Base-by-base conservation (phyloP, 2,797 vertebrate genomes). In the Lacerta agilis region DNA sequence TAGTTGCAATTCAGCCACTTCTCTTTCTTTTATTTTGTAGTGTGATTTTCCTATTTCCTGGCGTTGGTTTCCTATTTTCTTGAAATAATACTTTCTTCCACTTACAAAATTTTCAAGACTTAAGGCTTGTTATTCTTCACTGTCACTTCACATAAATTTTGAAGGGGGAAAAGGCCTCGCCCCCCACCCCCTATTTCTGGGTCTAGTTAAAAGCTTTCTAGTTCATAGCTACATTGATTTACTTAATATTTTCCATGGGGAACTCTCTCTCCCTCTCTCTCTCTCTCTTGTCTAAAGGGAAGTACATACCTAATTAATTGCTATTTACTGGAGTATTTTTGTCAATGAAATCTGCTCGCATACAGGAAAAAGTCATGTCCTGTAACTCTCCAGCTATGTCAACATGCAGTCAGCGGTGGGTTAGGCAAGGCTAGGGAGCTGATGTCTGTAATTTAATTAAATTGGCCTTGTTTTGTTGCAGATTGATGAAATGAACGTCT, bases 401-500 rank as follows among this genome's bases (percentile, higher is more conserved):
- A 76, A 61, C 90, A 92, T 88, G 83, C 66, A 43, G 77, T 27
- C 9, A 43, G 75, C 45, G 29, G 87, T 86, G 80, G 64, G 15
- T 91, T 86, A 90, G 76, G 41, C 83, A 88, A 93, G 94, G 88
- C n/a, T 77, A 85, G 3, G 81, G 84, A 90, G n/a, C 75, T 87
- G 79, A n/a, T 91, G 61, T 49, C 85, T 75, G 79, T 85, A 58
- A 86, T 85, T 90, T 93, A 89, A 89, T 82, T 67, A 0, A n/a
- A 72, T 4, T 84, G 71, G 67, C 78, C 49, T 91, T 92, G 83
- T 95, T 90, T 93, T 38, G 0, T 91, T 95, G 72, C 92, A 99
- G 99, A 98, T 99, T 8, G 99, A 99, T 43, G 99, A 99, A 94
- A 97, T 98, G 93, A 99, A 99, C 1, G 96, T 98, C 1, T 99